Evolutionary conservation across 1,140 invertebrate species (phyloP).

Genomic region (Drosophila burlai): DNA sequence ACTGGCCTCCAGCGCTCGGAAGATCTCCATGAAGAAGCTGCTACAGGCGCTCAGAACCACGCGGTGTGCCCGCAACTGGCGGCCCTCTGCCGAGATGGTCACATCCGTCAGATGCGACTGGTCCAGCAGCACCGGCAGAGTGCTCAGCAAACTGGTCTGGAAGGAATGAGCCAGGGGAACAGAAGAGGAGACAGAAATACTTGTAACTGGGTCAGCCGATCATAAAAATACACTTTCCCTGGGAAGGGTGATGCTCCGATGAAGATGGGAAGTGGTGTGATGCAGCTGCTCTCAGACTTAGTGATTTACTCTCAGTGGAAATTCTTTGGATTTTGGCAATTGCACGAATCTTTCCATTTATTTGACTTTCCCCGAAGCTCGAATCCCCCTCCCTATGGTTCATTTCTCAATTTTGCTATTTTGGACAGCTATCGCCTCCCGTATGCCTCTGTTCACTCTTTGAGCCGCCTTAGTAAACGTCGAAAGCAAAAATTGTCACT

Average conservation of each 20-base stretch:
- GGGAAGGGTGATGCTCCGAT: constrained; percentile 20
- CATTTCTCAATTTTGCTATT: constrained; percentile 56
- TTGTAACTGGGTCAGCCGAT: constrained; percentile 49
- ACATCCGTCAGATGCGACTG: constrained; percentile 95
- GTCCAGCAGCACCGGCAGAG: constrained; percentile 92
- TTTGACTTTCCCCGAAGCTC: constrained; percentile 45
- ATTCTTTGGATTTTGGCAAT: constrained; percentile 81
- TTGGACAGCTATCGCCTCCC: constrained; percentile 48
- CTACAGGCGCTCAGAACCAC: constrained; percentile 96
- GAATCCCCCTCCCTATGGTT: not conserved
- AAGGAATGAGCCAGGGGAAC: constrained; percentile 34
- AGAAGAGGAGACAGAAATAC: constrained; percentile 14
- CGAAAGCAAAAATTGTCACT: constrained; percentile 69
- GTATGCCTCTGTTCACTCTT: constrained; percentile 20
- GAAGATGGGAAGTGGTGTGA: constrained; percentile 28
- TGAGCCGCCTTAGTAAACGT: constrained; percentile 56
- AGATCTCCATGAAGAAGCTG: constrained; percentile 95
- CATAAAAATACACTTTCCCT: constrained; percentile 57
- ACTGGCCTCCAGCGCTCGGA: constrained; percentile 90
- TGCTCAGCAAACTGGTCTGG: constrained; percentile 91
- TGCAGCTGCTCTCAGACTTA: constrained; percentile 65
- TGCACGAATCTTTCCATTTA: constrained; percentile 71
- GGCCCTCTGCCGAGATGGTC: constrained; percentile 93
- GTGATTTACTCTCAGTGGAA: constrained; percentile 59
- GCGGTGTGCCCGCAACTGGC: constrained; percentile 92